Base-by-base conservation (phyloP, 2,888 invertebrate species). In the Spilosoma lubricipeda region DNA sequence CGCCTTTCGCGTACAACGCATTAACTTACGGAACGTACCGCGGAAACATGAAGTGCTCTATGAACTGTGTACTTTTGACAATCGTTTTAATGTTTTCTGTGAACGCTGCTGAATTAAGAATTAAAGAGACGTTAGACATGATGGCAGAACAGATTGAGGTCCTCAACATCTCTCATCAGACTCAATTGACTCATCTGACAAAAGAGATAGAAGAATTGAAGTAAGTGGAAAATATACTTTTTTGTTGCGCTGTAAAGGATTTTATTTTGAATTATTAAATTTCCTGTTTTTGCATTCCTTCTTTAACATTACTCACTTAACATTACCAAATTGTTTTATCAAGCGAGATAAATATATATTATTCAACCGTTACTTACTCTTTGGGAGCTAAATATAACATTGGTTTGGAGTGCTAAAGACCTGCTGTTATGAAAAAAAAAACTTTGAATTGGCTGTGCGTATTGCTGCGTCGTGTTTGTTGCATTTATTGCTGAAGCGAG, bases 191-290 rank as follows among this genome's bases (percentile, higher is more conserved):
- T 0, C 85, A 89, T 1, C 82, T 95, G 72, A 91, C 90, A 70
- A 82, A 85, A 56, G 93, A 95, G 81, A 88, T 95, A 20, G 90
- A 91, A 7, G 91, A 92, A 20, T 84, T 95, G 27, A 94, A 91
- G 95, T 94, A 91, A 94, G 94, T 93, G 70, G 20, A 69, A 71
- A 70, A 63, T 63, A 18, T 68, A 52, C 70, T 80, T 72, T 77
- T 72, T 77, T 68, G 67, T 76, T 74, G 63, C 27, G 27, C 75
- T 52, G 42, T 75, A 74, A 64, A 68, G 42, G 45, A 52, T 23
- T 52, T 23, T 23, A 7, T 23, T 23, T 52, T 23, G 13, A 45
- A 18, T 45, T 18, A 1, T 39, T 45, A 18, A 23, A 7, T 52
- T 52, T 52, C 23, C 8, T 52, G 52, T 23, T 23, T 23, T 52